phyloP scores from a whole-genome alignment of 1,140 invertebrate species.

The Aporrectodea caliginosa region DNA sequence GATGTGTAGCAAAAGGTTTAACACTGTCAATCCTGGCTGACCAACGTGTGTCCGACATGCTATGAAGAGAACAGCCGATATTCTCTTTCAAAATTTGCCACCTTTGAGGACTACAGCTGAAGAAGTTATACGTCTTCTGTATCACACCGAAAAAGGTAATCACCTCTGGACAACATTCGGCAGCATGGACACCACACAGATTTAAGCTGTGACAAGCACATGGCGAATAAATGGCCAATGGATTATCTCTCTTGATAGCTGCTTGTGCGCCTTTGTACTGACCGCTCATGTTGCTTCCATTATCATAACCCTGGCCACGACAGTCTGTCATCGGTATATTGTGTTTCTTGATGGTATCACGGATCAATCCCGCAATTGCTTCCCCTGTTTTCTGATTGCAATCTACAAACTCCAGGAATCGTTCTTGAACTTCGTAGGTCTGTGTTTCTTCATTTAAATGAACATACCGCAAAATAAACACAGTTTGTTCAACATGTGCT shows the following conservation, averaged over 20 bases:
- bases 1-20: conserved; percentile 26
- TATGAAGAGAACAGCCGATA: background rate
- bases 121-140: background rate
- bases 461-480: conserved; percentile 1
- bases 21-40: background rate
- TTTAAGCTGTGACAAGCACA: background rate
- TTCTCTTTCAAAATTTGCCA: conserved; percentile 6
- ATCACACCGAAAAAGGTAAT: background rate
- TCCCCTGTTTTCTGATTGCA: background rate
- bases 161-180: background rate
- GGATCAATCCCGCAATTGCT: background rate
- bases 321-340: background rate
- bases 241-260: background rate
- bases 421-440: background rate
- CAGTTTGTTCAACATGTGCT: background rate
- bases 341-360: background rate
- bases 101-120: background rate
- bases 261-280: conserved; percentile 8
- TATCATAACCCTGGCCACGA: conserved; percentile 5
- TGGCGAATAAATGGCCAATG: background rate
- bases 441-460: no score
- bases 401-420: conserved; percentile 1
- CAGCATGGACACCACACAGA: background rate
- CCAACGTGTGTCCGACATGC: background rate
- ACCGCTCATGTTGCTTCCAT: background rate